Evolutionary conservation across 30 jellyfish, hydroid and myxozoan species (phyloP).

Genomic region (Chironex yamaguchii): DNA sequence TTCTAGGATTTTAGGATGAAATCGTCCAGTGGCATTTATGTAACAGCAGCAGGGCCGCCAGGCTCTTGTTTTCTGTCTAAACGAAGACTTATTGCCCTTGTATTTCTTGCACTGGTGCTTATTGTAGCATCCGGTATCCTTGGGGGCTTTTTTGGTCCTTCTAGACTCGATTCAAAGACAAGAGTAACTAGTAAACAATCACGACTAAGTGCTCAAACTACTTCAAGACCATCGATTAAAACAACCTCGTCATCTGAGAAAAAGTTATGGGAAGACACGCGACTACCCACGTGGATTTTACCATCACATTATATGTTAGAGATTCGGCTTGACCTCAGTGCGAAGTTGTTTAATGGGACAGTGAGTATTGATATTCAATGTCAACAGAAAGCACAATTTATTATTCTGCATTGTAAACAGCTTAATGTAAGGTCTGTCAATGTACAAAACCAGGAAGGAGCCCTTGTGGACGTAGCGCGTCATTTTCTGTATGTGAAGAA

Average conservation of each 20-base stretch:
- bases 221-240: slow-evolving; percentile 50
- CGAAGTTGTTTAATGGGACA: slow-evolving; percentile 58
- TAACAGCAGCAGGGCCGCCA: no score
- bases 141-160: slow-evolving; percentile 21
- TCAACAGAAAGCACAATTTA: slow-evolving; percentile 24
- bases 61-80: slow-evolving; percentile 30
- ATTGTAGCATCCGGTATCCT: slow-evolving; percentile 43
- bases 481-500: slow-evolving; percentile 1
- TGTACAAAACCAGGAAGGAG: not conserved
- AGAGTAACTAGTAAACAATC: slow-evolving; percentile 18
- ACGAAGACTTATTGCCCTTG: slow-evolving; percentile 22
- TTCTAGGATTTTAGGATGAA: no score
- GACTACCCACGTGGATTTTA: slow-evolving; percentile 70
- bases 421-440: slow-evolving; percentile 10
- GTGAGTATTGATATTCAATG: slow-evolving; percentile 52
- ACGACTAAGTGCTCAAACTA: not conserved
- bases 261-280: slow-evolving; percentile 59
- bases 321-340: slow-evolving; percentile 59
- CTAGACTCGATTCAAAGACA: not conserved
- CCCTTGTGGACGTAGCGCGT: not conserved
- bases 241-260: slow-evolving; percentile 8
- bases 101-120: slow-evolving; percentile 24
- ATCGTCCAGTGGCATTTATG: no score
- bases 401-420: slow-evolving; percentile 71
- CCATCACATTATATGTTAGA: slow-evolving; percentile 78